Evolutionary conservation across 1,140 invertebrate species (phyloP).

Genomic region (Idris sp.): DNA sequence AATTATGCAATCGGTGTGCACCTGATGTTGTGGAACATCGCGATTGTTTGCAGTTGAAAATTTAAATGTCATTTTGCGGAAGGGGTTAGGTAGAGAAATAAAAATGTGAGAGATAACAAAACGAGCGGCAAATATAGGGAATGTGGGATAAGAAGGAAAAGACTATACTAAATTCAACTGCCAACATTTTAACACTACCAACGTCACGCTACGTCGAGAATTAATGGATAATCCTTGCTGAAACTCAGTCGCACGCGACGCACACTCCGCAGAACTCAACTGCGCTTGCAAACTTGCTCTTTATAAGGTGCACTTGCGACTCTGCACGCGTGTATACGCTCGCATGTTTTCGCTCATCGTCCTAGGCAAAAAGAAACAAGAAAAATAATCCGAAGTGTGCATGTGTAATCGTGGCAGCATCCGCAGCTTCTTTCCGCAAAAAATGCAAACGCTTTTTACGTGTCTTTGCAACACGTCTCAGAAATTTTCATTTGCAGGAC

Average conservation of each 20-base stretch:
- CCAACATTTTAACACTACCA: slow-evolving; percentile 62
- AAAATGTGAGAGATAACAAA: slow-evolving; percentile 29
- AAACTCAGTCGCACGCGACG: slow-evolving; percentile 62
- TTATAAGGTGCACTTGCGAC: slow-evolving; percentile 56
- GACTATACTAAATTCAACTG: slow-evolving; percentile 61
- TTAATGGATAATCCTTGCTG: slow-evolving; percentile 63
- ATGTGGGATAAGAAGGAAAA: slow-evolving; percentile 43
- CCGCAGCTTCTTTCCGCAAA: slow-evolving; percentile 27
- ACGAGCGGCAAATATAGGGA: slow-evolving; percentile 39
- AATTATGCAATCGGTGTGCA: neutral
- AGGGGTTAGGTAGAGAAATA: slow-evolving; percentile 17
- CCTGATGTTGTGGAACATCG: neutral
- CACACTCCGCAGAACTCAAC: slow-evolving; percentile 62
- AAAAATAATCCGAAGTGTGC: slow-evolving; percentile 50
- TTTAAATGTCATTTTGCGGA: slow-evolving; percentile 24
- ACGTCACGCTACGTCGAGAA: slow-evolving; percentile 61
- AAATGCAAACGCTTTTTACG: slow-evolving; percentile 38
- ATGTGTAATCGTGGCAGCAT: slow-evolving; percentile 33
- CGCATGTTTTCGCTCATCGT: slow-evolving; percentile 45
- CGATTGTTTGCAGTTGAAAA: slow-evolving; percentile 7
- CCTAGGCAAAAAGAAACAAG: slow-evolving; percentile 36
- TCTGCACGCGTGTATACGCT: slow-evolving; percentile 37
- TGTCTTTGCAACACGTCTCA: slow-evolving; percentile 27
- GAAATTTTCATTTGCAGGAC: slow-evolving; percentile 16
- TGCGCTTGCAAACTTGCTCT: slow-evolving; percentile 61